Percentiles rank a stretch among this genome's conserved stretches.
Evolutionary conservation across 2,113 vertebrate species (phyloP).

Genomic region (Balaenoptera acutorostrata): DNA sequence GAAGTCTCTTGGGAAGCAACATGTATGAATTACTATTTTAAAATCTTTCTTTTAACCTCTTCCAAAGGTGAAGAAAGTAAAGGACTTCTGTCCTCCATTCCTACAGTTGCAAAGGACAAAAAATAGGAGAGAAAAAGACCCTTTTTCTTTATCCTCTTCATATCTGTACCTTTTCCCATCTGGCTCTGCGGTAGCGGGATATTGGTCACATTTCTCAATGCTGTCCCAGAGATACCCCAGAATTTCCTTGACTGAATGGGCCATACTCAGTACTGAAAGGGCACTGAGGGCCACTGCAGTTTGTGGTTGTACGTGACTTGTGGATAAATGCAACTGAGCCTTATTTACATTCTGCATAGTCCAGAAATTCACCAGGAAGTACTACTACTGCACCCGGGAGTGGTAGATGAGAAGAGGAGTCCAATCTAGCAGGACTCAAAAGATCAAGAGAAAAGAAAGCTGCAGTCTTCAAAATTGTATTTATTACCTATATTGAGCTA

Average conservation of each 20-base stretch:
- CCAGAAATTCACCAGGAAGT: background rate
- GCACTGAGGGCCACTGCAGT: background rate
- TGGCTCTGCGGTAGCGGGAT: background rate
- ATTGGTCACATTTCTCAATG: background rate
- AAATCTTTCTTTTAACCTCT: background rate
- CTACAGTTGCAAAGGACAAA: background rate
- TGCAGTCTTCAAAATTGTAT: background rate
- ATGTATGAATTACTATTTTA: background rate
- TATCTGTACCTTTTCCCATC: background rate
- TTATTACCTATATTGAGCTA: background rate
- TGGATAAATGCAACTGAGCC: constrained; percentile 1
- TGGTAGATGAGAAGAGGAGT: background rate
- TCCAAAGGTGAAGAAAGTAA: background rate
- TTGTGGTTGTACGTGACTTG: background rate
- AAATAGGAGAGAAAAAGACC: background rate
- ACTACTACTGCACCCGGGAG: background rate
- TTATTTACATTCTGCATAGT: background rate
- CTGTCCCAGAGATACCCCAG: background rate
- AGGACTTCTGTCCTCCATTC: background rate
- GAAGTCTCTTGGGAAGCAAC: constrained; percentile 17
- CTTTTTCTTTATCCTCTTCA: background rate
- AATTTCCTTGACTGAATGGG: background rate
- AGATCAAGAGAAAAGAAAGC: background rate
- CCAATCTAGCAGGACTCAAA: background rate
- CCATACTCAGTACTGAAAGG: background rate